A percentile compares a stretch with the other conserved stretches of the same genome.
Evolutionary conservation across 2,888 invertebrate genomes (phyloP).

Genomic region (Ennomos erosarius): DNA sequence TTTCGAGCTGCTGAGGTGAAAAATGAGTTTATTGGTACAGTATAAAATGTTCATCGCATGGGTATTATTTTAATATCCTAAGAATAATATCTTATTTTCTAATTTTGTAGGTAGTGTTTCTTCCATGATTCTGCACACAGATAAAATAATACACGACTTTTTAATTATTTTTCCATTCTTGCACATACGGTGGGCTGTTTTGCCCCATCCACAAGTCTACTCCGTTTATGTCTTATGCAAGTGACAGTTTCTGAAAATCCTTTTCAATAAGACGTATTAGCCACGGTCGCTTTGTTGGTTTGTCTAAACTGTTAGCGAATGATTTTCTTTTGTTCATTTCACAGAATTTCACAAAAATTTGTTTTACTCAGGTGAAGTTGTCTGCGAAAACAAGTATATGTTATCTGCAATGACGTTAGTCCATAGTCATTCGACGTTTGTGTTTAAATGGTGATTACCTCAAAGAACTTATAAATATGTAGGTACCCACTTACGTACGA

Average conservation of each 20-base stretch:
- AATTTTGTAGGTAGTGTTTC: too few species aligned
- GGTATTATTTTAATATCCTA: too few species aligned
- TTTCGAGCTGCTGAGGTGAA: too few species aligned
- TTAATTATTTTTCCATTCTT: too few species aligned
- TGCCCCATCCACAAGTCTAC: constrained; percentile 6
- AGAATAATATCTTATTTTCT: too few species aligned
- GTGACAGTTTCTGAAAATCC: constrained; percentile 16
- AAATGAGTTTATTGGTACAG: too few species aligned
- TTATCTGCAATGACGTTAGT: constrained; percentile 11
- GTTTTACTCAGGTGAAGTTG: constrained; percentile 1
- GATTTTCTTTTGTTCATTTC: constrained; percentile 26
- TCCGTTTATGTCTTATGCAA: constrained; percentile 1
- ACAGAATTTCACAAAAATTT: constrained; percentile 21
- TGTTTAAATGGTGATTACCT: background rate
- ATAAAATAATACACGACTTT: too few species aligned
- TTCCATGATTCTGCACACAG: too few species aligned
- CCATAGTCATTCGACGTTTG: background rate
- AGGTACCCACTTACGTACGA: too few species aligned
- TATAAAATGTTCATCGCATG: too few species aligned
- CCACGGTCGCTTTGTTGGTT: constrained; percentile 7
- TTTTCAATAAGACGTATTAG: constrained; percentile 13
- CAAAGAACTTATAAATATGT: background rate
- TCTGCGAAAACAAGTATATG: constrained; percentile 10
- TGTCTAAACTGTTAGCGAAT: constrained; percentile 11
- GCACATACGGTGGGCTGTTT: background rate